Evolutionary conservation across 2,888 invertebrate genomes (phyloP), one percentile per base, ranked within the genome.

Genomic region (Chaitophorus viminalis): DNA sequence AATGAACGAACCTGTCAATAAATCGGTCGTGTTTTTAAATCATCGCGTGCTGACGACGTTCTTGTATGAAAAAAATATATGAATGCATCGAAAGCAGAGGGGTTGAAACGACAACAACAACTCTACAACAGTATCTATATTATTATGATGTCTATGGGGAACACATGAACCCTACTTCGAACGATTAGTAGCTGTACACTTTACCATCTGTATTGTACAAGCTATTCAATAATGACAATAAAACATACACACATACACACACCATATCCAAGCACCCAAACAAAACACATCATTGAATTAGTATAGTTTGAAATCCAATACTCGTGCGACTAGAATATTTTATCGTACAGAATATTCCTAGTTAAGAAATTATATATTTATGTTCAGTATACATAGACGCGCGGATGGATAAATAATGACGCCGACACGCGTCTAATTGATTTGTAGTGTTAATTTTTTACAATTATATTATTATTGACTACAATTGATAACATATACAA

Each of bases 281-380:
- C 36, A 79, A 81, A 36, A 21, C 36, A 68, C 36, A 33, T 11
- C 18, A 60, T 9, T 54, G 21, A 54, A 36, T 33, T 36, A 46
- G 17, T 29, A n/a, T 25, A 18, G 33, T 39, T 39, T 70, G 83
- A 83, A 83, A 83, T 46, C 60, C 83, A 39, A 83, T 75, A 83
- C 36, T 52, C 83, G 83, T 83, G 83, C 60, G 83, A 83, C 72
- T 74, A 3, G 18, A n/a, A 60, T 18, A 8, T 18, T 5, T 36
- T 29, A 65, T 79, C 60, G 60, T 21, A 39, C 29, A 11, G 3
- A 14, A 11, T 46, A 46, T 46, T 46, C 14, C 46, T 46, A 46
- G 46, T 46, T 46, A 6, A 21, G 21, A 60, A 25, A 21, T 54
- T 39, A 39, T 39, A 39, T 46, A 36, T 46, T 46, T 46, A 46